Evolutionary conservation across 2,888 invertebrate genomes (phyloP), one percentile per base, ranked within the genome.

Genomic region (Aphelenchoides bicaudatus): DNA sequence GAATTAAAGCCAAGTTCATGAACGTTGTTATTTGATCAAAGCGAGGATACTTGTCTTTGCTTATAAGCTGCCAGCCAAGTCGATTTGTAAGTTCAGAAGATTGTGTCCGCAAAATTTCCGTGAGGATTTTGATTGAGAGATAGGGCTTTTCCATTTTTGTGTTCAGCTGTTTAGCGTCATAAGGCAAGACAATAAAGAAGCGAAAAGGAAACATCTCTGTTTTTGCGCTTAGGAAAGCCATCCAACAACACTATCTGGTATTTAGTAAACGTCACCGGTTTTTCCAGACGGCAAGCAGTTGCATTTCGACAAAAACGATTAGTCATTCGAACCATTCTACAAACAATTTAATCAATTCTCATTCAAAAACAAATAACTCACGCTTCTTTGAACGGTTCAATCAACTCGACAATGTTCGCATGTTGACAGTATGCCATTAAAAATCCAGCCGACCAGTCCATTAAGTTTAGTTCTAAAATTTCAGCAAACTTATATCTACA

Each of bases 1-100:
- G 76, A 52, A 76, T 72, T 25, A 76, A 67, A 16, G 73, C 72
- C 29, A 72, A 68, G 54, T 76, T 76, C 74, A 76, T 76, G 52
- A 76, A 76, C 29, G 73, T 75, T 23, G 76, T 76, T 56, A 73
- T 71, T 13, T 67, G 58, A 37, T 74, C 73, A 55, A 67, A 76
- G 3, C 76, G 64, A 2, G 75, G 75, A 53, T 74, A 75, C 49
- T 63, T 68, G 55, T 75, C 75, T 56, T 67, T 67, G 10, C 68
- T 63, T 3, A 74, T 52, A 13, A 75, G 67, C 23, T 70, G 66
- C 75, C 75, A 75, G 5, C 75, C 73, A 2, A 75, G 62, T 6
- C 69, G 63, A 43, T 69, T 68, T 13, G 67, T 66, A 4, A 75
- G 59, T 39, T 75, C 75, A 16, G 57, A 57, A 19, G 65, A 48